Conservation (phyloP, 2,797 vertebrate species). For the Hephaestus fuliginosus region DNA sequence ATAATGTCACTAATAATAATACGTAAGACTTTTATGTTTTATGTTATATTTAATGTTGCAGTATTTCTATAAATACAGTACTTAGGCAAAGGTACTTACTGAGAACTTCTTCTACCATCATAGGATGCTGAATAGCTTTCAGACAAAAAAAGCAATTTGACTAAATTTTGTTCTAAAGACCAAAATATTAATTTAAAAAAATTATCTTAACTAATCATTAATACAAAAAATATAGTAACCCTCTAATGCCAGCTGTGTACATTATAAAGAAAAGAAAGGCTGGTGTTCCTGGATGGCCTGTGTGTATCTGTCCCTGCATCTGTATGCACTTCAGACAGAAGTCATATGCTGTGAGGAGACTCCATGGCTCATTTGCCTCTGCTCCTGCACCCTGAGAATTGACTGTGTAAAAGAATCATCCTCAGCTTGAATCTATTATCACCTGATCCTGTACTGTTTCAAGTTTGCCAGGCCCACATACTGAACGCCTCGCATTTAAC, state of each 20-base stretch:
- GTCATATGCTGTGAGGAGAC: constrained; percentile 70
- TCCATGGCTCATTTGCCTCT: constrained; percentile 87
- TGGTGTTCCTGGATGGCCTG: constrained; percentile 8
- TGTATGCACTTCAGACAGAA: constrained; percentile 35
- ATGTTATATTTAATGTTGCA: neutral
- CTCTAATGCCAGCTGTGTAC: neutral
- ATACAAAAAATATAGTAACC: neutral
- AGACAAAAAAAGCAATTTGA: neutral
- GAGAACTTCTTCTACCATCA: neutral
- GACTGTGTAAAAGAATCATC: constrained; percentile 86
- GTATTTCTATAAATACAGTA: neutral
- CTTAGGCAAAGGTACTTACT: neutral
- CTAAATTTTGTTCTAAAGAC: neutral
- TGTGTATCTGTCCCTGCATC: constrained; percentile 33
- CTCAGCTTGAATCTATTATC: constrained; percentile 82
- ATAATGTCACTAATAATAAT: neutral
- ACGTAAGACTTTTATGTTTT: neutral
- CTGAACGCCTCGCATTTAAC: constrained; percentile 88
- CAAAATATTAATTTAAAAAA: neutral
- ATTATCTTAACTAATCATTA: neutral
- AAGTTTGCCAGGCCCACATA: constrained; percentile 82
- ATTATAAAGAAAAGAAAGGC: neutral
- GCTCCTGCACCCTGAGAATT: constrained; percentile 82
- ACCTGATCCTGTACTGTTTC: constrained; percentile 85
- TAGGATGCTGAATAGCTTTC: neutral